Evolutionary conservation across 92 coral and sea anemone genomes (phyloP).

Genomic region (Parazoanthus atlanticus): DNA sequence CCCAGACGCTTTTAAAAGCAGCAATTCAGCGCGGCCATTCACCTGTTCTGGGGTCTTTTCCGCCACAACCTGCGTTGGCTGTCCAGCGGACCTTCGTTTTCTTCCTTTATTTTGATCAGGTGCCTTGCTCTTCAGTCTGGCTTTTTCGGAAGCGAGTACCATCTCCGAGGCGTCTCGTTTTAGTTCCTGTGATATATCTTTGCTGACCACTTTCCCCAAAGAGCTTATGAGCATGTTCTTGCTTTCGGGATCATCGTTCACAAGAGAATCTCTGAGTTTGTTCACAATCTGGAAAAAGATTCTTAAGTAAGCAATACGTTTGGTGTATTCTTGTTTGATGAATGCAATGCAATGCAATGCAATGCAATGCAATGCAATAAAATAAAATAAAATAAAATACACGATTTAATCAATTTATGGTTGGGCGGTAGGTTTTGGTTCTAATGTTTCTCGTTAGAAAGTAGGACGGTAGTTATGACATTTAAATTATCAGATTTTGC

Average conservation of each 20-base stretch:
- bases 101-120: not conserved
- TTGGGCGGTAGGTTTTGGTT: too few relatives aligned
- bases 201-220: not conserved
- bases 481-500: too few relatives aligned
- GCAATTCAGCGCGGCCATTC: too few relatives aligned
- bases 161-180: not conserved
- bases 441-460: too few relatives aligned
- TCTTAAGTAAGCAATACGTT: not conserved
- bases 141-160: not conserved
- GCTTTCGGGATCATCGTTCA: not conserved
- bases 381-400: too few relatives aligned
- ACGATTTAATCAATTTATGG: too few relatives aligned
- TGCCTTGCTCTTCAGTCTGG: not conserved
- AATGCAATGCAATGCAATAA: not conserved
- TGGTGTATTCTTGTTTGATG: not conserved
- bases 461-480: too few relatives aligned
- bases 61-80: not conserved
- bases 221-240: not conserved
- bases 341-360: too few relatives aligned
- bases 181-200: not conserved
- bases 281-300: not conserved
- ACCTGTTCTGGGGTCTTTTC: conserved; percentile 26
- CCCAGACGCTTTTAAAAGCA: too few relatives aligned
- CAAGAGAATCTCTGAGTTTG: not conserved
- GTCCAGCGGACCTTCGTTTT: conserved; percentile 7